Evolutionary conservation across 2,797 vertebrate species (phyloP).

Genomic region (Cuniculus paca): DNA sequence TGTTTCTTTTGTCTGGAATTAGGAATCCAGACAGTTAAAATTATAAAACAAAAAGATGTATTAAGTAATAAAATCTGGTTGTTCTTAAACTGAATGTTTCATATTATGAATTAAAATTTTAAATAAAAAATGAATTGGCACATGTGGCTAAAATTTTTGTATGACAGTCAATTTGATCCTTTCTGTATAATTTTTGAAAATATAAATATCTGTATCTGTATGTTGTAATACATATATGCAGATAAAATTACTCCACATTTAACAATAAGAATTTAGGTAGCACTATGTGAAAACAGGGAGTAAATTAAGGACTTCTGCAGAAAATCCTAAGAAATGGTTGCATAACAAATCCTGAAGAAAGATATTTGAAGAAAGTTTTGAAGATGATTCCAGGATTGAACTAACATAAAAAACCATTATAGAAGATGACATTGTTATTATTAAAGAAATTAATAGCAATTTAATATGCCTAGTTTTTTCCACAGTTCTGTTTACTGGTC

Average conservation of each 20-base stretch:
- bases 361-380: background rate
- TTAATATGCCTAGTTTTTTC: background rate
- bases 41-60: slow-evolving; percentile 49
- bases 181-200: slow-evolving; percentile 30
- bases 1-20: slow-evolving; percentile 90
- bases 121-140: slow-evolving; percentile 51
- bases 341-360: slow-evolving; percentile 43
- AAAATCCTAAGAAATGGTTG: slow-evolving; percentile 21
- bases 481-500: background rate
- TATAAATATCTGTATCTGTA: background rate
- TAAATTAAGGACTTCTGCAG: background rate
- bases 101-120: background rate
- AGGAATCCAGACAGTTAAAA: slow-evolving; percentile 69
- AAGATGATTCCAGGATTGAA: slow-evolving; percentile 27
- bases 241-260: slow-evolving; percentile 27
- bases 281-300: slow-evolving; percentile 3
- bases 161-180: slow-evolving; percentile 21
- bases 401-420: background rate
- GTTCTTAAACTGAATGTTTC: slow-evolving; percentile 36
- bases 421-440: background rate
- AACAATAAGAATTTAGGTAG: slow-evolving; percentile 42
- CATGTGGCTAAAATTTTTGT: slow-evolving; percentile 41
- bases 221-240: slow-evolving; percentile 4
- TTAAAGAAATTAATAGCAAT: slow-evolving; percentile 44
- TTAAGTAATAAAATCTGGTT: slow-evolving; percentile 30